phyloP scores from a whole-genome alignment of 2,113 vertebrate species.

The Coryphaenoides rupestris region DNA sequence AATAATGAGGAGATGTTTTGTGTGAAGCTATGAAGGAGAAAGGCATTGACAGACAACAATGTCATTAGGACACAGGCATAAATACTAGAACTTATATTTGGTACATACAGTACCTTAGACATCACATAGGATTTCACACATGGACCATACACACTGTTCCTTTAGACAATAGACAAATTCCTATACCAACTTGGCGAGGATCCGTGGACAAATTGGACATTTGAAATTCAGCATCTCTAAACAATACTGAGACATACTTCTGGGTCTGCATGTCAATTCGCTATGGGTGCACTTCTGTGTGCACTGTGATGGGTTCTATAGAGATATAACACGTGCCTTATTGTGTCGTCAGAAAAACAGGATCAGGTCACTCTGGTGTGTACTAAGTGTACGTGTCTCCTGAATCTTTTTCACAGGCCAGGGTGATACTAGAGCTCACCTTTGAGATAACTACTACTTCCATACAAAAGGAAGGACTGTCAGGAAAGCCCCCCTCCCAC shows the following conservation, averaged over 20 bases:
- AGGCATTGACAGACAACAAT: too few species aligned
- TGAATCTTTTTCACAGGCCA: conserved; percentile 14
- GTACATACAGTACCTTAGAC: too few species aligned
- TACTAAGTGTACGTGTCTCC: conserved; percentile 18
- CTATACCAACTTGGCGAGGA: too few species aligned
- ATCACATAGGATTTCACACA: too few species aligned
- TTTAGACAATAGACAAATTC: too few species aligned
- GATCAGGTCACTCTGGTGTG: neutral
- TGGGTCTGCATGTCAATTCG: neutral
- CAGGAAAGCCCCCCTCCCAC: conserved; percentile 24
- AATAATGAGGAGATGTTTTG: neutral
- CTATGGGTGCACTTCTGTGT: neutral
- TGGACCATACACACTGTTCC: too few species aligned
- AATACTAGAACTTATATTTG: too few species aligned
- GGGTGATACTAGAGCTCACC: conserved; percentile 24
- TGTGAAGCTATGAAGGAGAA: too few species aligned
- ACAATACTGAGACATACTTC: too few species aligned
- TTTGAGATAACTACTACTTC: conserved; percentile 31
- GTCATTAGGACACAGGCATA: too few species aligned
- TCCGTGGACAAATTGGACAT: too few species aligned
- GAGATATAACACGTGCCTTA: neutral
- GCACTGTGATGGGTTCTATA: neutral
- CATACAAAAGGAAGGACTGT: conserved; percentile 28
- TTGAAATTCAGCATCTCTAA: too few species aligned
- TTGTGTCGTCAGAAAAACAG: neutral